Evolutionary conservation across 35 echinoderm and acorn worm species (phyloP), one percentile per base, ranked within the genome.

Genomic region (Hemicentrotus pulcherrimus): DNA sequence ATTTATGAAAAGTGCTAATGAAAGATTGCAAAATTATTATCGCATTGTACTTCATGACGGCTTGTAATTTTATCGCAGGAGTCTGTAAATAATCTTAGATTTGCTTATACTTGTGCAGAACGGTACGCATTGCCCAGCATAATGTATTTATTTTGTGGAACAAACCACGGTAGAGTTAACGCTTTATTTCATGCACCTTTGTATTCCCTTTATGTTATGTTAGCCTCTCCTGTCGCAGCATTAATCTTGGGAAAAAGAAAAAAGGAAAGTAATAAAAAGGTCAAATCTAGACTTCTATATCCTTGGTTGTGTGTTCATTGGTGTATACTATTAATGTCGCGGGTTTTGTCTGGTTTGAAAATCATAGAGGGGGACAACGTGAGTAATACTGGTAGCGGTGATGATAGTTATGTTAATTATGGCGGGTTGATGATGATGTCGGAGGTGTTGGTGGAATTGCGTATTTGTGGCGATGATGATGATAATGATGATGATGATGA

Each of bases 161-260:
- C 35, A 41, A 41, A 41, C 3, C 35, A 41, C 35, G 35, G 35
- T 41, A 41, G 35, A 59, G 52, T 12, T 59, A 28, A 28, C 28
- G 19, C 28, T 78, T 78, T n/a, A n/a, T 78, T 24, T 78, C 28
- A 78, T 78, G 65, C 65, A 28, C 65, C 65, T 78, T 22, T 78
- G 19, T 78, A 22, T 22, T 8, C 65, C 2, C 19, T 78, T 78
- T 18, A 0, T n/a, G 18, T 78, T 7, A n/a, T 28, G 19, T 22
- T 78, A 22, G 65, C 22, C 19, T 78, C 0, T 28, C 28, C 19
- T n/a, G 7, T 78, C 65, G 9, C 65, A 22, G 22, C 22, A 11
- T 55, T 78, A 78, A 78, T 28, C 65, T 78, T 78, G 50, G 65
- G 65, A 78, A 78, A 78, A 70, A 59, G 52, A 59, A 78, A 78